A percentile compares a stretch with the other conserved stretches of the same genome.
These are phyloP conservation scores for Acrossocheilus wenchowensis DNA, from an alignment of 2,797 vertebrate species.

Conservation along the genomic window DNA sequence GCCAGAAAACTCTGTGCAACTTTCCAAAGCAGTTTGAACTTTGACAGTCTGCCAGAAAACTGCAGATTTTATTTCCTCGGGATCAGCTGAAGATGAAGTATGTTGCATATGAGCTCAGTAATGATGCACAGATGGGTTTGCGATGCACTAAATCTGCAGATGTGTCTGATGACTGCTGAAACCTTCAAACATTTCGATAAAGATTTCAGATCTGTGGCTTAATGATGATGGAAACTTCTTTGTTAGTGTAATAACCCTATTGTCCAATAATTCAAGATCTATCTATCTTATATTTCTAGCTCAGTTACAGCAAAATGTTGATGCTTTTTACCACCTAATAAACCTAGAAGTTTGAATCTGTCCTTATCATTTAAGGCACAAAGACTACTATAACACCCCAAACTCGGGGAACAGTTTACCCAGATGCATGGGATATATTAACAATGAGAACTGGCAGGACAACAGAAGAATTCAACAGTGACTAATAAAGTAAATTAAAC, in stretches of 20 bases:
- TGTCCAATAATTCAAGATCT: no score
- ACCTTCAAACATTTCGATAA: neutral
- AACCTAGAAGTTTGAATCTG: no score
- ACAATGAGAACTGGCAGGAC: no score
- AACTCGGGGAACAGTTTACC: no score
- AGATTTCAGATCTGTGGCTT: neutral
- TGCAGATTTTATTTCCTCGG: neutral
- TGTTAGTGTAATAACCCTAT: no score
- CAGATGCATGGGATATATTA: no score
- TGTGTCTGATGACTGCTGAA: neutral
- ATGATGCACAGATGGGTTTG: neutral
- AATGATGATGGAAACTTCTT: neutral
- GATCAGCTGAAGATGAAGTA: neutral
- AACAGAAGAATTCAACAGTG: no score
- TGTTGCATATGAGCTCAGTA: neutral
- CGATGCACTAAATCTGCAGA: neutral
- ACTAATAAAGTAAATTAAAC: no score
- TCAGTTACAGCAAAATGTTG: neutral
- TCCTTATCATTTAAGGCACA: no score
- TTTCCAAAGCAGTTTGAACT: neutral
- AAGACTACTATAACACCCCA: no score
- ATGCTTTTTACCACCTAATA: neutral
- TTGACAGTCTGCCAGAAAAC: neutral
- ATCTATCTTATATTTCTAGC: neutral
- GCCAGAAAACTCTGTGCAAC: conserved; percentile 4